Conservation (phyloP, 2,113 vertebrate genomes). For the Toxostoma redivivum region DNA sequence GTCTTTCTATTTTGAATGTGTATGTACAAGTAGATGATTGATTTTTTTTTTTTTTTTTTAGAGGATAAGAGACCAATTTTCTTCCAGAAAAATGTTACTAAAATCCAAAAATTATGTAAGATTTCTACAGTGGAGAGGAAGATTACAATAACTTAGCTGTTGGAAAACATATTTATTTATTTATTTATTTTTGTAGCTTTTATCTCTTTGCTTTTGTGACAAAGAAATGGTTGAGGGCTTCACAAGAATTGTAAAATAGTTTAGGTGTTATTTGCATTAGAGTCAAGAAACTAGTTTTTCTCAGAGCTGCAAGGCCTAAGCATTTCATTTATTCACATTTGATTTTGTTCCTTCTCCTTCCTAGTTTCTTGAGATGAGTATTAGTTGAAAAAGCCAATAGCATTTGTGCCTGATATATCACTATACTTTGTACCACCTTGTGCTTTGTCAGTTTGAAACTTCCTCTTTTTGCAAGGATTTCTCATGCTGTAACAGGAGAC, state of each 20-base stretch:
- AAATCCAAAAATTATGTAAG: background rate
- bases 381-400: background rate
- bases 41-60: slow-evolving; percentile 5
- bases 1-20: background rate
- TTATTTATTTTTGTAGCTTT: background rate
- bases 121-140: background rate
- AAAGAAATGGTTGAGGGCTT: background rate
- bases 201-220: background rate
- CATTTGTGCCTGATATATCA: background rate
- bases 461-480: background rate
- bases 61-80: background rate
- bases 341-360: background rate
- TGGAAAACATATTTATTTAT: background rate
- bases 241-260: background rate
- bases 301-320: background rate
- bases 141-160: background rate
- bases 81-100: background rate
- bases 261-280: background rate
- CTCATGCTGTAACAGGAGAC: background rate
- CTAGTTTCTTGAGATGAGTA: background rate
- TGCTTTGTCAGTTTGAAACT: background rate
- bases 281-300: background rate
- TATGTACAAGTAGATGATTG: background rate
- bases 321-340: background rate
- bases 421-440: background rate